Base-by-base conservation (phyloP, 2,888 invertebrate genomes). In the Amitus sp. region DNA sequence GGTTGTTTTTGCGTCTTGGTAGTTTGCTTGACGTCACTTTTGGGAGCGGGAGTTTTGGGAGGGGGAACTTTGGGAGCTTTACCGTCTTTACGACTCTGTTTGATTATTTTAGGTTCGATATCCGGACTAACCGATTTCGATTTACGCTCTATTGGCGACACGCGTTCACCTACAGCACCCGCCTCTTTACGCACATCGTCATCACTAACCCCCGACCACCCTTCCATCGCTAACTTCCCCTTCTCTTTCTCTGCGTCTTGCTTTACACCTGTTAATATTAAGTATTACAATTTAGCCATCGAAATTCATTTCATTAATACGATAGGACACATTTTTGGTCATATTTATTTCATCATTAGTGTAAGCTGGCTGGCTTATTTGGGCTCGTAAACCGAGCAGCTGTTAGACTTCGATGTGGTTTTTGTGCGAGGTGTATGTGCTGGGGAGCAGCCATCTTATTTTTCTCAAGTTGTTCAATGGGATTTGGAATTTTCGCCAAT, bases 241-340 rank as follows among this genome's bases (percentile, higher is more conserved):
- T 79, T 81, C 79, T 80, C 78, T 82, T 79, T 82, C 78, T 80
- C 81, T 68, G 82, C 82, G 72, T 82, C 82, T 79, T 80, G 79
- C 77, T 80, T 80, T 75, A 82, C 72, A 82, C 82, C 82, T 82
- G 82, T 82, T 80, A 82, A 82, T 65, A 61, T 82, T 79, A 82
- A 82, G 75, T 80, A 80, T 79, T 73, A 78, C 69, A 80, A 76
- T 81, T 81, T 82, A 82, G 79, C 73, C 75, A 74, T 79, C 76
- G 75, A 76, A 77, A 80, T 73, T n/a, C n/a, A 65, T 58, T 51
- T 57, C 40, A 62, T 62, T 60, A 66, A 57, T 63, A 46, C 60
- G 54, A 20, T 65, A 66, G 68, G 66, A 67, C 67, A 69, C 67
- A 67, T 60, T 68, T 66, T 55, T 30, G 4, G 9, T 33, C n/a